Evolutionary conservation across 64 coral and sea anemone genomes (phyloP).

Genomic region (Cladopsammia gracilis): DNA sequence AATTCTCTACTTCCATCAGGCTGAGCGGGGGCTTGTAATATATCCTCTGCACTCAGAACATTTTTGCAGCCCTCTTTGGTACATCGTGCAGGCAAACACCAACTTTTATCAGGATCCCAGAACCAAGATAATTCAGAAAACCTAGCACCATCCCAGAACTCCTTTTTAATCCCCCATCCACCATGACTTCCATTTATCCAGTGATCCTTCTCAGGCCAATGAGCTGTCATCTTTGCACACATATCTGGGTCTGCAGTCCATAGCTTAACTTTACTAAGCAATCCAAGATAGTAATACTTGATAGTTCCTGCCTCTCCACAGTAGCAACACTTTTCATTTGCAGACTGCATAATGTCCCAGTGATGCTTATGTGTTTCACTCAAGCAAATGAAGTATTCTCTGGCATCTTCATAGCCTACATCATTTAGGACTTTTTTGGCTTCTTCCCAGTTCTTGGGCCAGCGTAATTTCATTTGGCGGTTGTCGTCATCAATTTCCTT

Average conservation of each 20-base stretch:
- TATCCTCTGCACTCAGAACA: not conserved
- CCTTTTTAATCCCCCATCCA: conserved; percentile 41
- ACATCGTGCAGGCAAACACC: conserved; percentile 56
- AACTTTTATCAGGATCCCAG: conserved; percentile 44
- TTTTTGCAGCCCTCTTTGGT: not conserved
- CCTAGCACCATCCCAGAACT: conserved; percentile 53
- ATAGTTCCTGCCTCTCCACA: conserved; percentile 45
- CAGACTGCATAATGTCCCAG: conserved; percentile 56
- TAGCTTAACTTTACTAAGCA: conserved; percentile 32
- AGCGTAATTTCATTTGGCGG: not conserved
- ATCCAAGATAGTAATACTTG: conserved; percentile 36
- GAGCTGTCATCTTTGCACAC: conserved; percentile 39
- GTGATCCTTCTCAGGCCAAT: conserved; percentile 38
- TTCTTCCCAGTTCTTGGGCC: conserved; percentile 36
- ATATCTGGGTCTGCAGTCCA: conserved; percentile 10
- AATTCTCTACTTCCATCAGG: conserved; percentile 29
- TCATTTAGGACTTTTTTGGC: not conserved
- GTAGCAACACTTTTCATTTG: conserved; percentile 10
- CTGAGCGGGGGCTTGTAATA: not conserved
- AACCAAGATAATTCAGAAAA: conserved; percentile 55
- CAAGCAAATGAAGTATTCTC: conserved; percentile 48
- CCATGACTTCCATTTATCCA: conserved; percentile 41
- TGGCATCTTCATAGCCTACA: conserved; percentile 26
- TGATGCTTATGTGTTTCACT: conserved; percentile 12
- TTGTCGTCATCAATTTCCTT: conserved; percentile 48